Base-by-base conservation (phyloP, 2,888 invertebrate genomes). In the Athalia circularis region DNA sequence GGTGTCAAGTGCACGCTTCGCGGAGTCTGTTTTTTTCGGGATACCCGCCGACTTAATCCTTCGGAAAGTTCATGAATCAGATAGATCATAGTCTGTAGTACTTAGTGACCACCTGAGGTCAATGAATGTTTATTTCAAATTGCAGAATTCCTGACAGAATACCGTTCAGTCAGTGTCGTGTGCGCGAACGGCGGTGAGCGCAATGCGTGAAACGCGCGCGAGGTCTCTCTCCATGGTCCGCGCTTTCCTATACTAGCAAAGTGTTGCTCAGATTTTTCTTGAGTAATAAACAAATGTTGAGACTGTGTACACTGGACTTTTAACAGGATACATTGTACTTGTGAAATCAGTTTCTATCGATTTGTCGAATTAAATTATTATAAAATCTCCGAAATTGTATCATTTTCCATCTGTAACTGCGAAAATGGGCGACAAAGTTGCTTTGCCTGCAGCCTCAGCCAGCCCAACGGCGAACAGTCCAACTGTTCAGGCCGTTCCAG, bases 211-310 rank as follows among this genome's bases (percentile, higher is more conserved):
- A 78, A 74, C 54, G 78, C 52, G 50, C 64, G 64, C 64, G 62
- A 45, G 84, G 86, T 4, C 84, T 84, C 81, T 86, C 87, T 84
- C 79, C 86, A 84, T 82, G 84, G 87, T 86, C 85, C 86, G 87
- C 80, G 85, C 85, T 84, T 68, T 54, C 11, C 65, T 61, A 80
- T 83, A 77, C 64, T 72, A 54, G 62, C 67, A 72, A 72, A 29
- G 43, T 65, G 54, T 54, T 65, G 65, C 29, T 54, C 54, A 52
- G 65, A 77, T 65, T 67, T 77, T 77, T 77, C 54, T 13, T 11
- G 52, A 62, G 48, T 75, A 29, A 48, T n/a, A 67, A 52, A 13
- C 74, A 72, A 80, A 29, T 74, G 62, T 50, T 70, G 67, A 15
- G 72, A 72, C 67, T 57, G 50, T 68, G 52, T 7, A 65, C 54